These are phyloP conservation scores for Tichodroma muraria DNA, from an alignment of 2,113 vertebrate species.

Conservation along the genomic window DNA sequence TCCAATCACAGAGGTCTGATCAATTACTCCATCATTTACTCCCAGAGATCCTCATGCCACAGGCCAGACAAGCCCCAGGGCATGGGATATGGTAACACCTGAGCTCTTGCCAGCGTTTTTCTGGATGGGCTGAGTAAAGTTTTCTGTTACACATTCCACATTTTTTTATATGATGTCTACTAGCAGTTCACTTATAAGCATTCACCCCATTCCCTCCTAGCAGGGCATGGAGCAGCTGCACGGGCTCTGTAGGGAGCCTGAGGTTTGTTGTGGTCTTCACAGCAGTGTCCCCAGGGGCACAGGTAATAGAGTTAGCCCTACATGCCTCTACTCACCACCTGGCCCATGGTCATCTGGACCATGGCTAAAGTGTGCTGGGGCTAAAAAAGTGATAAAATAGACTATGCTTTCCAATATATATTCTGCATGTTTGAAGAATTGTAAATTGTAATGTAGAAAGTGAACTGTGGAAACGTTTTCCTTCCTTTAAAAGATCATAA, in stretches of 20 bases:
- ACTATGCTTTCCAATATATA: background rate
- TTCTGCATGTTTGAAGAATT: background rate
- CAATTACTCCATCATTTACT: background rate
- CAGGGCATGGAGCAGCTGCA: background rate
- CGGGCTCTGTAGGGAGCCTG: background rate
- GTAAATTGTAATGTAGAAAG: background rate
- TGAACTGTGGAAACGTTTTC: background rate
- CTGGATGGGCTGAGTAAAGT: background rate
- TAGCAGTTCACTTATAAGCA: background rate
- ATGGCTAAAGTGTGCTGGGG: background rate
- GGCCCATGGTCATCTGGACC: background rate
- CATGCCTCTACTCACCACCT: background rate
- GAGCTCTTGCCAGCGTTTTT: background rate
- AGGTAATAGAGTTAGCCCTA: background rate
- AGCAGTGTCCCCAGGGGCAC: background rate
- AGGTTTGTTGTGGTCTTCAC: background rate
- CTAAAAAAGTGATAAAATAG: background rate
- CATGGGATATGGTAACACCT: rapidly evolving
- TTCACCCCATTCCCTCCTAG: background rate
- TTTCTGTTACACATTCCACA: background rate
- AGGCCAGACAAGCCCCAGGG: background rate
- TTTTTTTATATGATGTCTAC: background rate
- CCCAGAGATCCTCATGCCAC: background rate
- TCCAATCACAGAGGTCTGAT: background rate
- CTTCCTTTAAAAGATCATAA: background rate